These are phyloP conservation scores for Psammodynastes pulverulentus DNA, from an alignment of 2,113 vertebrate genomes.

Conservation along the genomic window DNA sequence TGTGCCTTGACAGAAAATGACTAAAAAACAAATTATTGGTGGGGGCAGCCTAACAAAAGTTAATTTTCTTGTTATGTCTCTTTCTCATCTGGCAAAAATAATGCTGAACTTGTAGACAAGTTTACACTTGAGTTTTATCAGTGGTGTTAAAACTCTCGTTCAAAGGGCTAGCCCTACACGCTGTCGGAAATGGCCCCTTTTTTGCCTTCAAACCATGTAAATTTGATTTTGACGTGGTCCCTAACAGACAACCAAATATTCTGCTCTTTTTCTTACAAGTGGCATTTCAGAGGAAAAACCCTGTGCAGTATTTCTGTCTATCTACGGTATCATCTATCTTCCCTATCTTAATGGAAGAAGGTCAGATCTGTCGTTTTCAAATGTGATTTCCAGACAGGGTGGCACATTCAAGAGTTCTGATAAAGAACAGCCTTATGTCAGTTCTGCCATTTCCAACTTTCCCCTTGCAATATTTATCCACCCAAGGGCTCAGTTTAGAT, in stretches of 20 bases:
- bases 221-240: slow-evolving; percentile 14
- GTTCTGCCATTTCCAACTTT: not conserved
- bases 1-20: slow-evolving; percentile 34
- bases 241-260: slow-evolving; percentile 27
- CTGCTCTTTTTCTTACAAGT: slow-evolving; percentile 3
- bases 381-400: not conserved
- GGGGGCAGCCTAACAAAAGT: not conserved
- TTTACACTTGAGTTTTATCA: not conserved
- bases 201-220: slow-evolving; percentile 13
- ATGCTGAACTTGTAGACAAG: rapidly evolving
- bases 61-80: slow-evolving; percentile 23
- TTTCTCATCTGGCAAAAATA: not conserved
- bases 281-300: not conserved
- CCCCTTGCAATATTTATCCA: not conserved
- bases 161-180: not conserved
- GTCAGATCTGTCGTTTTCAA: not conserved
- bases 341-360: not conserved
- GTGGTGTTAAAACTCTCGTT: not conserved
- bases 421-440: not conserved
- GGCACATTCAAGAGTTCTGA: not conserved
- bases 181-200: not conserved
- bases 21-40: slow-evolving; percentile 12
- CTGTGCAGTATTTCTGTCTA: not conserved
- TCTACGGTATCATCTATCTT: not conserved
- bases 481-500: not conserved